A percentile compares a stretch with the other conserved stretches of the same genome.
These are phyloP conservation scores for Pseudotriccus pelzelni DNA, from an alignment of 2,797 vertebrate genomes.

Conservation along the genomic window DNA sequence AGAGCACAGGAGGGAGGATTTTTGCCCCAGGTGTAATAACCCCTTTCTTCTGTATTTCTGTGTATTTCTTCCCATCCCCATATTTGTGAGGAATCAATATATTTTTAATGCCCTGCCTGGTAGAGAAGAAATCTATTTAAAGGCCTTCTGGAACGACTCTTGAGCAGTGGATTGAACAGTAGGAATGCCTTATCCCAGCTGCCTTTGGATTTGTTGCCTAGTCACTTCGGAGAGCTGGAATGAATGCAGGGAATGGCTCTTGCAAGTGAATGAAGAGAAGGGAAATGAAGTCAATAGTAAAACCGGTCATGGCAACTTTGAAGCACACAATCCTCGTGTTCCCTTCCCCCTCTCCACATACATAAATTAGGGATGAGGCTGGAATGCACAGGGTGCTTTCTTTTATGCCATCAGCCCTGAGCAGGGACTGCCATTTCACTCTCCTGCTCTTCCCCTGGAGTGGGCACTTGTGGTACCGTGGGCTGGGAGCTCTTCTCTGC, in stretches of 20 bases:
- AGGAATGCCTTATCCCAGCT: constrained; percentile 6
- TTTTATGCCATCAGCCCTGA: background rate
- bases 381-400: background rate
- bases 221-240: background rate
- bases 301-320: background rate
- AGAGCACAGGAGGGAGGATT: background rate
- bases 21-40: background rate
- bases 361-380: background rate
- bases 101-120: background rate
- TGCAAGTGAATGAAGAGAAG: constrained; percentile 31
- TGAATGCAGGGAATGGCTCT: constrained; percentile 28
- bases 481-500: background rate
- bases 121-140: background rate
- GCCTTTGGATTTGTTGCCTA: constrained; percentile 44
- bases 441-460: background rate
- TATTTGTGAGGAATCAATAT: background rate
- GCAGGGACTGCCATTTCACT: background rate
- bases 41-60: accelerated
- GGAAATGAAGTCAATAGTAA: constrained; percentile 18
- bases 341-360: background rate
- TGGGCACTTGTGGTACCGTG: background rate
- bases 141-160: background rate
- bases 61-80: accelerated
- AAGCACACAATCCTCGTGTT: background rate
- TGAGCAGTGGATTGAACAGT: background rate